Evolutionary conservation across 1,140 invertebrate genomes (phyloP).

Genomic region (Leptonema lineaticorne): DNA sequence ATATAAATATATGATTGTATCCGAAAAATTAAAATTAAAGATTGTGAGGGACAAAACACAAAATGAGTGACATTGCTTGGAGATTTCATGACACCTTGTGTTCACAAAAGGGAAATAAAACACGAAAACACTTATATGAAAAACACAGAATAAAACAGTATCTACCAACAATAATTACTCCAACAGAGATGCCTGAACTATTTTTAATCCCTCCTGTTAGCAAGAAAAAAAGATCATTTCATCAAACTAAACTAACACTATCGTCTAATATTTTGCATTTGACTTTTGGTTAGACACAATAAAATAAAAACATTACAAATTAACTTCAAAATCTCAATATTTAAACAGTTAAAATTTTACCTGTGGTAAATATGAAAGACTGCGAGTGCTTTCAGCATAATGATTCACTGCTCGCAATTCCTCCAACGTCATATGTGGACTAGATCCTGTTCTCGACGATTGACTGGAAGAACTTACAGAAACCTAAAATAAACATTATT

Average conservation of each 20-base stretch:
- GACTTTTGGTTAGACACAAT: not conserved
- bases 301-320: not conserved
- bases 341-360: slow-evolving; percentile 53
- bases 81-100: not conserved
- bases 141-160: slow-evolving; percentile 26
- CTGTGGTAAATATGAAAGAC: slow-evolving; percentile 86
- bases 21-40: not conserved
- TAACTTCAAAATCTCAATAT: not conserved
- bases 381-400: slow-evolving; percentile 90
- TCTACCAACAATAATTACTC: slow-evolving; percentile 39
- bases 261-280: not conserved
- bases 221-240: slow-evolving; percentile 38
- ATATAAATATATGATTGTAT: not conserved
- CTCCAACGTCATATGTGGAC: slow-evolving; percentile 74
- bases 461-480: slow-evolving; percentile 66
- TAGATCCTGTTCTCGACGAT: slow-evolving; percentile 62
- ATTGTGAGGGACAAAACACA: slow-evolving; percentile 12
- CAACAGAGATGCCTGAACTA: slow-evolving; percentile 32
- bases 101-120: slow-evolving; percentile 3
- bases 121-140: slow-evolving; percentile 18
- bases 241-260: slow-evolving; percentile 5
- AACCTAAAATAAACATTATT: slow-evolving; percentile 43
- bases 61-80: slow-evolving; percentile 13
- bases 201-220: slow-evolving; percentile 40
- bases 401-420: slow-evolving; percentile 82